Evolutionary conservation across 2,888 invertebrate species (phyloP).

Genomic region (Magallana nippona): DNA sequence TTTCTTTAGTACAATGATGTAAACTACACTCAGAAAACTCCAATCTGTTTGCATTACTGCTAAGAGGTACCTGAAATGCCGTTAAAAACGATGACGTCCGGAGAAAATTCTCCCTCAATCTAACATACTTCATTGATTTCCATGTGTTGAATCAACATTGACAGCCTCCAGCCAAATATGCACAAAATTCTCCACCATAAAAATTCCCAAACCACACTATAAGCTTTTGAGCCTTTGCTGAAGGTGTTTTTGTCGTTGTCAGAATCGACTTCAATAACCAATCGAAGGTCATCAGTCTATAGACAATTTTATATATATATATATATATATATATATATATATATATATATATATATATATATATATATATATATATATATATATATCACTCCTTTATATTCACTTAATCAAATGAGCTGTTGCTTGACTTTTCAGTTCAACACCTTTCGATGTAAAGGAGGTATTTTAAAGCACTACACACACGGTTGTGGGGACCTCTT

Average conservation of each 20-base stretch:
- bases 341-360: no score
- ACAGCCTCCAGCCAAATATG: slow-evolving; percentile 25
- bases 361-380: neutral
- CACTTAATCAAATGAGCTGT: slow-evolving; percentile 24
- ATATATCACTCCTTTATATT: slow-evolving; percentile 28
- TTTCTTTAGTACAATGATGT: neutral
- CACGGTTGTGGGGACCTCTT: neutral
- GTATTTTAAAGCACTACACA: slow-evolving; percentile 24
- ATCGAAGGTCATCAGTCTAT: neutral
- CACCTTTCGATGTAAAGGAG: neutral
- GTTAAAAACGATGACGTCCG: neutral
- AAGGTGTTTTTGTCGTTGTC: neutral
- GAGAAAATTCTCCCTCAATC: slow-evolving; percentile 17
- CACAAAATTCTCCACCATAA: slow-evolving; percentile 9
- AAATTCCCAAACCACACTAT: neutral
- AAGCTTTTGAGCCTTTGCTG: neutral
- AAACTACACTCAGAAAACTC: slow-evolving; percentile 14
- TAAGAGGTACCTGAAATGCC: slow-evolving; percentile 5
- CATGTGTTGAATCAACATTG: slow-evolving; percentile 26
- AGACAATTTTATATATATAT: neutral
- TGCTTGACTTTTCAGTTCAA: neutral
- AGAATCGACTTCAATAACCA: slow-evolving; percentile 13
- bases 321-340: neutral
- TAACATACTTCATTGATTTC: slow-evolving; percentile 31
- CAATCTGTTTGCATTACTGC: slow-evolving; percentile 5